phyloP scores from a whole-genome alignment of 2,888 invertebrate species.

The Epinotia bilunana region DNA sequence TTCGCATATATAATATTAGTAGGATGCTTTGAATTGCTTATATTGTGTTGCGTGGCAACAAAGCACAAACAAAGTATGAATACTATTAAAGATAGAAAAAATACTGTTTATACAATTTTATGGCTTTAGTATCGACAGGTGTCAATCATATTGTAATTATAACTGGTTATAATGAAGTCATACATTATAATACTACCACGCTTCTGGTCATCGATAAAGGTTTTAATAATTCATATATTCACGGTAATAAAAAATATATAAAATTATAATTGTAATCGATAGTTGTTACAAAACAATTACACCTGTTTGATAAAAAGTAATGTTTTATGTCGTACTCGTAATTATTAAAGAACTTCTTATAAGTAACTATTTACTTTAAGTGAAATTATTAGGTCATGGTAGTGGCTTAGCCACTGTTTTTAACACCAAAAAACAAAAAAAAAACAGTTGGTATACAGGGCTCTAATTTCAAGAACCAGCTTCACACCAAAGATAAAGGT shows the following conservation, averaged over 20 bases:
- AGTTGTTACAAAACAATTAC: not conserved
- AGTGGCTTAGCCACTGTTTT: too few species aligned
- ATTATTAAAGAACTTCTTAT: not conserved
- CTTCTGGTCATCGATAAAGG: constrained; percentile 13
- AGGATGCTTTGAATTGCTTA: too few species aligned
- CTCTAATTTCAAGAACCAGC: too few species aligned
- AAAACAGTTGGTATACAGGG: too few species aligned
- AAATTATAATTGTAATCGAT: constrained; percentile 3
- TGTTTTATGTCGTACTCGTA: not conserved
- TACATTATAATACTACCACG: constrained; percentile 18
- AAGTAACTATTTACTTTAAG: too few species aligned
- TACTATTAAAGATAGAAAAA: not conserved
- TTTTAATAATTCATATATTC: constrained; percentile 22
- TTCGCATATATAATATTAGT: too few species aligned
- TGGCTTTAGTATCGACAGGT: constrained; percentile 19
- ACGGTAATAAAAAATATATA: constrained; percentile 9
- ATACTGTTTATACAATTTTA: not conserved
- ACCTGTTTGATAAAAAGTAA: not conserved
- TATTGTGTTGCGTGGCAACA: too few species aligned
- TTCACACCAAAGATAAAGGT: too few species aligned
- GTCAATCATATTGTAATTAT: constrained; percentile 27
- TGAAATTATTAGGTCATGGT: too few species aligned
- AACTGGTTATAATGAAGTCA: constrained; percentile 26
- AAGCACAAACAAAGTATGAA: not conserved
- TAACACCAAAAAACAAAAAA: too few species aligned